Percentiles rank a stretch among this genome's conserved stretches.
Evolutionary conservation across 2,797 vertebrate species (phyloP).

Genomic region (Rhabdomys pumilio): DNA sequence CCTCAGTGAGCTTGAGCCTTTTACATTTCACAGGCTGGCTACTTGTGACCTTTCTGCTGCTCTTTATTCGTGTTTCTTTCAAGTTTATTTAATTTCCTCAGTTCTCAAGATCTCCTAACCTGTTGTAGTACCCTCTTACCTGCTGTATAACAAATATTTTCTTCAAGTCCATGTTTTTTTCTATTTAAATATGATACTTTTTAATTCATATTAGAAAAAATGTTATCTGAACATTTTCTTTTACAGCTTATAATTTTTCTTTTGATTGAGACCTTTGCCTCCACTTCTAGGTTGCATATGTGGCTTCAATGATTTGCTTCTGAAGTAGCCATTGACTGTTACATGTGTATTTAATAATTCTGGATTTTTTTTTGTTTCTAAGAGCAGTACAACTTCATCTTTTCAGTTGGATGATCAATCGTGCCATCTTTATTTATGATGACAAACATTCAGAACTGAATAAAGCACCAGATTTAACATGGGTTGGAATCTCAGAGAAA

Average conservation of each 20-base stretch:
- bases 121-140: background rate
- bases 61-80: background rate
- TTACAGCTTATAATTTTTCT: slow-evolving; percentile 24
- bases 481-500: background rate
- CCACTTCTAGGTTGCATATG: background rate
- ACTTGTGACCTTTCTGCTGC: background rate
- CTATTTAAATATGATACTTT: background rate
- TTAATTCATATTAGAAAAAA: background rate
- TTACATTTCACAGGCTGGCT: background rate
- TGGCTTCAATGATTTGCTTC: background rate
- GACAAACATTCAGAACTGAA: background rate
- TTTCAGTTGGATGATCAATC: background rate
- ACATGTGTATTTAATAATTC: background rate
- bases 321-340: background rate
- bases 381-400: background rate
- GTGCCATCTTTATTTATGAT: background rate
- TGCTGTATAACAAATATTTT: background rate
- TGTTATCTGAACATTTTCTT: slow-evolving; percentile 1
- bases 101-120: background rate
- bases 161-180: background rate
- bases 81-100: slow-evolving; percentile 24
- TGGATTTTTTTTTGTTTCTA: slow-evolving; percentile 7
- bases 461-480: background rate
- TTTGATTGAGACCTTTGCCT: background rate
- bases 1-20: background rate